phyloP scores from a whole-genome alignment of 2,888 invertebrate genomes.

The Pyrrhosoma nymphula region DNA sequence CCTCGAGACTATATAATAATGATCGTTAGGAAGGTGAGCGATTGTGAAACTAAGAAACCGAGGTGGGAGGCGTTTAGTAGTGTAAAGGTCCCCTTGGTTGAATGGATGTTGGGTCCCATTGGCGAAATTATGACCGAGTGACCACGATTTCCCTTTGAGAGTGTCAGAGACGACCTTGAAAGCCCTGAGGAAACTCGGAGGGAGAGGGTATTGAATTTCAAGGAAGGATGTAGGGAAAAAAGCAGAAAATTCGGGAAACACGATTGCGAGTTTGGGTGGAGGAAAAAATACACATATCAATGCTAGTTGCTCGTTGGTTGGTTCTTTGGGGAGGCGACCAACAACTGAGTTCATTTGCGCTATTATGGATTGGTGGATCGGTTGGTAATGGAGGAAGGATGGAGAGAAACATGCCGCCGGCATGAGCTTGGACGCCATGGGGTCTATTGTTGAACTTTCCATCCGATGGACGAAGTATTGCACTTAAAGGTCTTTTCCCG shows the following conservation, averaged over 20 bases:
- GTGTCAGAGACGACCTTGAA: not conserved
- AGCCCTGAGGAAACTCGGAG: not conserved
- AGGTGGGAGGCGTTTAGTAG: not conserved
- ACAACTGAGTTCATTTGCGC: too few relatives aligned
- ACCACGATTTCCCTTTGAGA: not conserved
- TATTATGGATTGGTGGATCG: too few relatives aligned
- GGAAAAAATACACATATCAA: too few relatives aligned
- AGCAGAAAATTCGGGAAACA: not conserved
- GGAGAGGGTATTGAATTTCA: not conserved
- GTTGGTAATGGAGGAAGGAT: too few relatives aligned
- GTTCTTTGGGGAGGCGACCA: too few relatives aligned
- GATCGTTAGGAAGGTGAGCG: not conserved
- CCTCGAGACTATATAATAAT: not conserved
- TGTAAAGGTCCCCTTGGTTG: not conserved
- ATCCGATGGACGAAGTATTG: too few relatives aligned
- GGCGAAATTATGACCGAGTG: not conserved
- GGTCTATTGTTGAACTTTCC: too few relatives aligned
- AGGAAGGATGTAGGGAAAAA: not conserved
- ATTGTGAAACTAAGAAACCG: not conserved
- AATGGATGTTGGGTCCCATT: not conserved
- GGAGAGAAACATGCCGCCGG: too few relatives aligned
- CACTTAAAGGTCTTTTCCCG: too few relatives aligned
- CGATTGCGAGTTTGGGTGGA: not conserved
- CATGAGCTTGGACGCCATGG: too few relatives aligned
- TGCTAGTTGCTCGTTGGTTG: too few relatives aligned